phyloP scores from a whole-genome alignment of 2,113 vertebrate species.

The Cinclus mexicanus region DNA sequence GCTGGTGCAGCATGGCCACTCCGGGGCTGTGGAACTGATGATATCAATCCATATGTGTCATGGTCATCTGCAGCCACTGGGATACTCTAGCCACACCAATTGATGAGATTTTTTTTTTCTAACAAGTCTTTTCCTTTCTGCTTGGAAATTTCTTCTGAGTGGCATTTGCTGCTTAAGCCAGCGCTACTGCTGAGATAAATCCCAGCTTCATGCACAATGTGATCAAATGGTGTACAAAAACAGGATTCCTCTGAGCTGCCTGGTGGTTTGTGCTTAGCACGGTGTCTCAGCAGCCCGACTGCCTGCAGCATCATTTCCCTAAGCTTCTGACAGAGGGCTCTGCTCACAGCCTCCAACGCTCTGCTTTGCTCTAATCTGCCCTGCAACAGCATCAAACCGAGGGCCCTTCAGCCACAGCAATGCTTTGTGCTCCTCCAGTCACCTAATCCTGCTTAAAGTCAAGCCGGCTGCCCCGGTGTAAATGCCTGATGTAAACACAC shows the following conservation, averaged over 20 bases:
- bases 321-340: not conserved
- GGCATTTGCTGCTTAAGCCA: constrained; percentile 3
- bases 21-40: not conserved
- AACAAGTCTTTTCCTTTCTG: not conserved
- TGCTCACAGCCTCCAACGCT: not conserved
- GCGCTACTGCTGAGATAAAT: not conserved
- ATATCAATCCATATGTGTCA: rapidly evolving
- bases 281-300: not conserved
- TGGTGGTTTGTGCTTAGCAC: constrained; percentile 4
- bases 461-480: not conserved
- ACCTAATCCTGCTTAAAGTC: constrained; percentile 52
- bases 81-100: rapidly evolving
- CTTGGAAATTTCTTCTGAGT: not conserved
- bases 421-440: not conserved
- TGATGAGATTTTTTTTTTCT: not conserved
- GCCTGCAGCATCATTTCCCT: constrained; percentile 7
- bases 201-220: constrained; percentile 28
- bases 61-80: not conserved
- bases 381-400: not conserved
- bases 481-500: not conserved
- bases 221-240: constrained; percentile 1
- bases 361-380: constrained; percentile 4
- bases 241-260: constrained; percentile 27
- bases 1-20: rapidly evolving
- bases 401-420: constrained; percentile 22